Percentiles rank a stretch among this genome's conserved stretches.
Evolutionary conservation across 2,113 vertebrate genomes (phyloP).

Genomic region (Kobus ellipsiprymnus): DNA sequence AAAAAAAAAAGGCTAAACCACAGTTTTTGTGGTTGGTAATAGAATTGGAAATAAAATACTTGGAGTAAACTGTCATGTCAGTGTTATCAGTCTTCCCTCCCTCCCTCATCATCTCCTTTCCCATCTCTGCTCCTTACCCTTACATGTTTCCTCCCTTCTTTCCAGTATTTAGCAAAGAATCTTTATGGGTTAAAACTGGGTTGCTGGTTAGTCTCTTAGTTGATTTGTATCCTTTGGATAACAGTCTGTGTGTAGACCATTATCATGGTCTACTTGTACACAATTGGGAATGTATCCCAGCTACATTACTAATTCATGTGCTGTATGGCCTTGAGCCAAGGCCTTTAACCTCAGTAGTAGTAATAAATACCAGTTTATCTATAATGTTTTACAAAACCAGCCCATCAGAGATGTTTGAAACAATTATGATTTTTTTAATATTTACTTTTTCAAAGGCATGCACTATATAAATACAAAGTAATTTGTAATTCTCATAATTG

Average conservation of each 20-base stretch:
- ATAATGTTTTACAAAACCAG: neutral
- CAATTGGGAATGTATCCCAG: neutral
- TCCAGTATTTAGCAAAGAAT: neutral
- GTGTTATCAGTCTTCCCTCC: neutral
- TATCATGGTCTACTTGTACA: neutral
- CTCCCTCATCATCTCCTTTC: neutral
- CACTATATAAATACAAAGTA: neutral
- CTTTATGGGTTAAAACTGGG: neutral
- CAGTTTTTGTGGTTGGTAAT: neutral
- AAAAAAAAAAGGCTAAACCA: neutral
- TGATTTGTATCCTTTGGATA: neutral
- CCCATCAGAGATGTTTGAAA: neutral
- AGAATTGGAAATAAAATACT: neutral
- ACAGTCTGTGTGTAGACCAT: neutral
- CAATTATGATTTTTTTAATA: neutral
- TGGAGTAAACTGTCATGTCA: neutral
- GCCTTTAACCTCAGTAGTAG: neutral
- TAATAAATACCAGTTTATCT: conserved; percentile 4
- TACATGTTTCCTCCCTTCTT: neutral
- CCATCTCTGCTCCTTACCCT: neutral
- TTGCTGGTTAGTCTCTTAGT: neutral
- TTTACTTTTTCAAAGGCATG: neutral
- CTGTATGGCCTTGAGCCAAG: neutral
- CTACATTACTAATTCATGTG: conserved; percentile 19
- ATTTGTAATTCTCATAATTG: neutral